These are phyloP conservation scores for Egretta garzetta DNA, from an alignment of 2,113 vertebrate species.

Conservation along the genomic window DNA sequence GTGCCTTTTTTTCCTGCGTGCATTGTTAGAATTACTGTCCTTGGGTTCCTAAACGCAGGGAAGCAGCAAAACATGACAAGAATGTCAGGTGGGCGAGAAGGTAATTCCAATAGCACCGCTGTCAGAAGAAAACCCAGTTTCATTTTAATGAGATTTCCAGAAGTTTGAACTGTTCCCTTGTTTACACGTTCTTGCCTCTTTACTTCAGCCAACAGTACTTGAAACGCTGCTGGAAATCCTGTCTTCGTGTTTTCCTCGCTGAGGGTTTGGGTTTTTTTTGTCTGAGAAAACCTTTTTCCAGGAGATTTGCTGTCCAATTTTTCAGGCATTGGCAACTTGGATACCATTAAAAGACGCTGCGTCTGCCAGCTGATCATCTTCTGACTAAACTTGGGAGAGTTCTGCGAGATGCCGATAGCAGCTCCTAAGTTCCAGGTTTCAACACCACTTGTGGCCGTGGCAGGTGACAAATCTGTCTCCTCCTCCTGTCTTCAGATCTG, in stretches of 20 bases:
- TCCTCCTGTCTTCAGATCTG: neutral
- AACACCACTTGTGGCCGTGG: accelerated
- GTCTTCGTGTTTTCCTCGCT: accelerated
- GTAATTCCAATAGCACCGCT: neutral
- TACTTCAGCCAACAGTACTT: neutral
- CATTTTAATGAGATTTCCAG: neutral
- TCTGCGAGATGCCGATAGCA: neutral
- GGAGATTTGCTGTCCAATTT: neutral
- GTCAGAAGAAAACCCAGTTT: neutral
- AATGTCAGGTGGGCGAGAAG: neutral
- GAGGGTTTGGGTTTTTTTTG: neutral
- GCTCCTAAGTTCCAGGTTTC: neutral
- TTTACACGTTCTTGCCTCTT: neutral
- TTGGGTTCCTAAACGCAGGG: neutral
- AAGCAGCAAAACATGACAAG: neutral
- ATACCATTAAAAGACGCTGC: accelerated
- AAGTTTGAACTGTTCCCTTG: neutral
- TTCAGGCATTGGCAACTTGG: neutral
- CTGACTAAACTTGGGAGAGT: neutral
- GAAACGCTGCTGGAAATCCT: neutral
- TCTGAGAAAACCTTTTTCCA: neutral
- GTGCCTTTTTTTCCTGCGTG: neutral
- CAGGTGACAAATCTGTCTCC: neutral
- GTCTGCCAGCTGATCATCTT: neutral
- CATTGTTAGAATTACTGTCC: neutral